Evolutionary conservation across 1,140 invertebrate genomes (phyloP), one percentile per base, ranked within the genome.

Genomic region (Antheraea pernyi): DNA sequence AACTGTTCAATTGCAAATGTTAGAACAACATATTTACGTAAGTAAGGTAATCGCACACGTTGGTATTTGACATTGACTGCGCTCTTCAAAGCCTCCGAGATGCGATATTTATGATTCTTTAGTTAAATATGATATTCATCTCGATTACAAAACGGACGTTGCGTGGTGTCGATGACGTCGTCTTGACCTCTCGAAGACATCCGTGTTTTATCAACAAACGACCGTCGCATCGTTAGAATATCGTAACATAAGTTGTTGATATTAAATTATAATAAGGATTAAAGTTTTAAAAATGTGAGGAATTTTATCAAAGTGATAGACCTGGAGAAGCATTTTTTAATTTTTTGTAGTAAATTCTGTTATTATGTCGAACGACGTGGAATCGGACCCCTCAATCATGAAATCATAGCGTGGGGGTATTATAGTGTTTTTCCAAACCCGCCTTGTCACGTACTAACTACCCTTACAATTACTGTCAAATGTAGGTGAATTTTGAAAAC

Each of bases 1-100:
- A 77, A 46, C 64, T 74, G 70, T 81, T 73, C 67, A 73, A 69
- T 76, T 75, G 72, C 68, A 73, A 73, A 65, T 68, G 65, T 59
- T 78, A 73, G 72, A 59, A 75, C 5, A 72, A 65, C 37, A 64
- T 70, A 67, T 72, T 73, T 72, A 74, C 64, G 72, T 78, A 71
- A 71, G 63, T 71, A 71, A 67, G 67, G 68, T 71, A 72, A 73
- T 68, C 65, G 71, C 62, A 69, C 59, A 67, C 65, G 48, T 36
- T 37, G 65, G 18, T 59, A 70, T 77, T 79, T 75, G 73, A 75
- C 74, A 79, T 79, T 76, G 68, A 59, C 4, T 59, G 19, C n/a
- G 65, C 53, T 67, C 65, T 59, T 59, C 65, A 59, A 53, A 53
- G 58, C 19, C 30, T 36, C 18, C 59, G 18, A 19, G 48, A 59